These are phyloP conservation scores for Microcebus jonahi DNA, from an alignment of 2,113 vertebrate species.

Conservation along the genomic window DNA sequence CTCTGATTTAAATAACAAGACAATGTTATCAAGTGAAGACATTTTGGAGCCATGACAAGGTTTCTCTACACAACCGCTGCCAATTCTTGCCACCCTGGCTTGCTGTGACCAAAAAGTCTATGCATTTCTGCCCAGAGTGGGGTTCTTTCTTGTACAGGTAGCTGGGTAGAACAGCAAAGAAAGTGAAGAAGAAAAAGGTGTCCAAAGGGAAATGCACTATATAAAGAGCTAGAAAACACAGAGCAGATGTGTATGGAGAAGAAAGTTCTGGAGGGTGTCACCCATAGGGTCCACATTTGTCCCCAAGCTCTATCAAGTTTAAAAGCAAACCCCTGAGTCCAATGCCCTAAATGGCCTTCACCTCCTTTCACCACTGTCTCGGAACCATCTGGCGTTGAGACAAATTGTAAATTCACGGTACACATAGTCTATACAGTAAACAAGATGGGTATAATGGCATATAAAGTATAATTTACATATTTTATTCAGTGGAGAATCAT, in stretches of 20 bases:
- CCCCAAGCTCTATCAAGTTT: not conserved
- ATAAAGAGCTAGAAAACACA: not conserved
- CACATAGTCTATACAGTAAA: not conserved
- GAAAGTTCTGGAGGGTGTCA: not conserved
- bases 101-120: not conserved
- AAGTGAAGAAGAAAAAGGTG: not conserved
- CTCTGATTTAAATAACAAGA: not conserved
- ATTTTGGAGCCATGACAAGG: not conserved
- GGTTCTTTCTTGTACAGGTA: not conserved
- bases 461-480: constrained; percentile 7
- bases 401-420: not conserved
- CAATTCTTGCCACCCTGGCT: not conserved
- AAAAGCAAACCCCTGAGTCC: not conserved
- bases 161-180: not conserved
- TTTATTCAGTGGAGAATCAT: constrained; percentile 26
- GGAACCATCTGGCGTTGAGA: not conserved
- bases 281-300: not conserved
- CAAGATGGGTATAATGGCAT: not conserved
- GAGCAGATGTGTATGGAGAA: not conserved
- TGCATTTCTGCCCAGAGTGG: not conserved
- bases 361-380: not conserved
- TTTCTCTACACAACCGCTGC: not conserved
- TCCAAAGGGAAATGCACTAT: not conserved
- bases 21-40: not conserved
- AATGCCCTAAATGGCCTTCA: not conserved